phyloP scores from a whole-genome alignment of 2,888 invertebrate genomes.

The Tachina lurida region DNA sequence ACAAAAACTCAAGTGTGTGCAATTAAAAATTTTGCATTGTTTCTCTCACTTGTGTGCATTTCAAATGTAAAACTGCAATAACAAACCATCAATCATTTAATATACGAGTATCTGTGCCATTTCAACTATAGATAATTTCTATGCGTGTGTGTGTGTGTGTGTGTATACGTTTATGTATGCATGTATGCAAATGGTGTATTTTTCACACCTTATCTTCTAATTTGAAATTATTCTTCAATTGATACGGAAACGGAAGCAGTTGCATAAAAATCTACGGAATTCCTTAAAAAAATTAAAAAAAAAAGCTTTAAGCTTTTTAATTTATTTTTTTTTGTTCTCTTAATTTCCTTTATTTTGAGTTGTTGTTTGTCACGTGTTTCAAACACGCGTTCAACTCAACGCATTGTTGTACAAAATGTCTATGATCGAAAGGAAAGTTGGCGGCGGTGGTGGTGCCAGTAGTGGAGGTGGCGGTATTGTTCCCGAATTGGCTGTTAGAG shows the following conservation, averaged over 20 bases:
- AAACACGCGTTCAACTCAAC: slow-evolving; percentile 64
- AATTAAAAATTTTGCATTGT: slow-evolving; percentile 22
- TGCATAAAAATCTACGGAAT: slow-evolving; percentile 25
- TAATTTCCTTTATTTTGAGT: slow-evolving; percentile 35
- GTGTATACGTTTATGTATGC: background rate
- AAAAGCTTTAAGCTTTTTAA: slow-evolving; percentile 33
- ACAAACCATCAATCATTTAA: slow-evolving; percentile 1
- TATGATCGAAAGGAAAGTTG: slow-evolving; percentile 81
- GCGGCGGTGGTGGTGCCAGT: slow-evolving; percentile 63
- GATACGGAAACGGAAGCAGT: slow-evolving; percentile 23
- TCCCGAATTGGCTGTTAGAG: slow-evolving; percentile 73
- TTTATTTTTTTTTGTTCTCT: slow-evolving; percentile 5
- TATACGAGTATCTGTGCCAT: slow-evolving; percentile 44
- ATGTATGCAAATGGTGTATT: slow-evolving; percentile 28
- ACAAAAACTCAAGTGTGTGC: background rate
- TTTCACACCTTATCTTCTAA: slow-evolving; percentile 2
- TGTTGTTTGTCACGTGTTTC: slow-evolving; percentile 47
- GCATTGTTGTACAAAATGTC: slow-evolving; percentile 80
- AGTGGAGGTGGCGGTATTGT: slow-evolving; percentile 73
- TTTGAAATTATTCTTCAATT: slow-evolving; percentile 5
- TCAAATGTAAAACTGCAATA: slow-evolving; percentile 53
- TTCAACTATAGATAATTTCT: background rate
- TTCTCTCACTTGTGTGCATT: slow-evolving; percentile 6
- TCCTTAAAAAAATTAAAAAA: slow-evolving; percentile 15
- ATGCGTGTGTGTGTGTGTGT: background rate